Conservation (phyloP, 2,113 vertebrate genomes). For the Neolamprologus fasciatus region DNA sequence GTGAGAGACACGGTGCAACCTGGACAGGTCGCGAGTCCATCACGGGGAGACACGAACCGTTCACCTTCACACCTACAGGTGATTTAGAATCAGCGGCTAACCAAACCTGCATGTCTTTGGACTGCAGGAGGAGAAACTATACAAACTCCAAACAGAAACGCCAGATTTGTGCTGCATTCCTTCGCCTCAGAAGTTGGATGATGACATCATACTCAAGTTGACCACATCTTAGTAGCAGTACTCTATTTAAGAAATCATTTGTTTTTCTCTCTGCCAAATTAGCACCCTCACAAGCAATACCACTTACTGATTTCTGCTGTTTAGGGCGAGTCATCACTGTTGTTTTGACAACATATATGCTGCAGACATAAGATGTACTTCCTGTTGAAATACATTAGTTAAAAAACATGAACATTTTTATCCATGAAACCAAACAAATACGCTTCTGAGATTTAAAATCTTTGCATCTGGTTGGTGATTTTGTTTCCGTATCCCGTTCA, state of each 20-base stretch:
- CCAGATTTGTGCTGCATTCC: fast-evolving
- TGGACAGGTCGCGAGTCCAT: neutral
- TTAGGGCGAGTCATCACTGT: neutral
- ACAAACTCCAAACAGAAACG: neutral
- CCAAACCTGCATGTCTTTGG: fast-evolving
- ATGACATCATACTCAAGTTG: neutral
- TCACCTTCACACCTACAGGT: neutral
- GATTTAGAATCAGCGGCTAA: neutral
- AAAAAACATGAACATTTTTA: neutral
- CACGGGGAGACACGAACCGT: neutral
- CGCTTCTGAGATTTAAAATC: neutral
- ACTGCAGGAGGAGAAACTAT: fast-evolving
- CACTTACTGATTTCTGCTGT: neutral
- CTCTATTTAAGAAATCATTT: neutral
- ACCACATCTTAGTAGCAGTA: neutral
- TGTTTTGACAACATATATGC: neutral
- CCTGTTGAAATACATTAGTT: fast-evolving
- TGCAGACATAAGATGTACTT: neutral
- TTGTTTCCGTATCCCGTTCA: neutral
- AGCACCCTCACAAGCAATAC: neutral
- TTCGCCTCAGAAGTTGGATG: neutral
- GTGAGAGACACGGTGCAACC: neutral
- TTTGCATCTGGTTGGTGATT: neutral
- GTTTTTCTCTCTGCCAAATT: neutral
- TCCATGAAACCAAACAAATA: neutral